These are phyloP conservation scores for Busseola fusca DNA, from an alignment of 2,888 invertebrate species.

Conservation along the genomic window DNA sequence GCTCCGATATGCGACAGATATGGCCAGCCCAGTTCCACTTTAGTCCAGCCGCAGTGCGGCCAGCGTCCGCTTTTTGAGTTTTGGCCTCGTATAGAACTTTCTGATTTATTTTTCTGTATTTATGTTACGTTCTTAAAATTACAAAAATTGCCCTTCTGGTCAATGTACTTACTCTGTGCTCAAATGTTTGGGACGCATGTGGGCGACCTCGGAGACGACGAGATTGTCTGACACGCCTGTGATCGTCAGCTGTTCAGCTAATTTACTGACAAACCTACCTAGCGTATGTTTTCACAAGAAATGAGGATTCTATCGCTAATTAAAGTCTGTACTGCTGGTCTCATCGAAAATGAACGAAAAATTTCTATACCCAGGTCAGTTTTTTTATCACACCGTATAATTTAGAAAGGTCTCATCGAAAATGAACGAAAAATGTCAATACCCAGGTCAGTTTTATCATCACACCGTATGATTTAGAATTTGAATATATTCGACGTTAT, in stretches of 20 bases:
- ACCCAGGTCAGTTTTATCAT: not conserved
- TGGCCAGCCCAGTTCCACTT: too few species aligned
- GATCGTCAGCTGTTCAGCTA: slow-evolving; percentile 45
- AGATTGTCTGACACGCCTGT: slow-evolving; percentile 46
- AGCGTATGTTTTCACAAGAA: slow-evolving; percentile 13
- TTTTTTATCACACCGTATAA: not conserved
- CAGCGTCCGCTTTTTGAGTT: too few species aligned
- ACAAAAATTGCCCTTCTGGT: slow-evolving; percentile 1
- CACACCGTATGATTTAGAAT: not conserved
- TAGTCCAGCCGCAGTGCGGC: too few species aligned
- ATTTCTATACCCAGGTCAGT: not conserved
- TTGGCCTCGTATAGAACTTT: too few species aligned
- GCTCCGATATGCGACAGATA: too few species aligned
- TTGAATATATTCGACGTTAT: not conserved
- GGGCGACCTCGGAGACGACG: slow-evolving; percentile 53
- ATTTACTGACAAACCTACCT: slow-evolving; percentile 20
- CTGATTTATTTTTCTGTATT: too few species aligned
- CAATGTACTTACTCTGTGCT: slow-evolving; percentile 35
- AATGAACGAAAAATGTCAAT: not conserved
- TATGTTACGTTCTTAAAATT: too few species aligned
- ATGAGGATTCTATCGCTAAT: slow-evolving; percentile 1
- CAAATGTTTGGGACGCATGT: slow-evolving; percentile 50
- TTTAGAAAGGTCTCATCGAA: not conserved
- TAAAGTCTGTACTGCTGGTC: not conserved
- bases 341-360: not conserved